Percentiles rank a stretch among this genome's conserved stretches.
These are phyloP conservation scores for Thera britannica DNA, from an alignment of 2,888 invertebrate genomes.

Conservation along the genomic window DNA sequence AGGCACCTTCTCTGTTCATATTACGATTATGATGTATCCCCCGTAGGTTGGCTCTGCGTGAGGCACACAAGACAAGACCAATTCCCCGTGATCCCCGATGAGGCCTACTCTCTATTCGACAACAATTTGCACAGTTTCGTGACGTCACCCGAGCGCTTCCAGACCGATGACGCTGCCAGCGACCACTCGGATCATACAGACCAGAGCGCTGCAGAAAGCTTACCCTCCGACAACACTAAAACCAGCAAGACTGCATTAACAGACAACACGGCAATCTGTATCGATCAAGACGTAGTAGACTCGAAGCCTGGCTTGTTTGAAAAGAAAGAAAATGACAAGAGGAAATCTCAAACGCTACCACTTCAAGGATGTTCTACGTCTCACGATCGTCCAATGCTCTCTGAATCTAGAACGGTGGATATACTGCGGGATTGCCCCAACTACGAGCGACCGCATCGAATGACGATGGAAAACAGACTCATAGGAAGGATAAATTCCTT, in stretches of 20 bases:
- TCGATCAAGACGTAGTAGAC: slow-evolving; percentile 69
- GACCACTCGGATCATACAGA: slow-evolving; percentile 81
- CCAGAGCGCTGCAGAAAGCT: slow-evolving; percentile 74
- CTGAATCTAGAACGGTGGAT: slow-evolving; percentile 89
- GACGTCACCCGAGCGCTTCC: slow-evolving; percentile 68
- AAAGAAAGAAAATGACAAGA: slow-evolving; percentile 64
- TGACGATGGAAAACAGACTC: slow-evolving; percentile 61
- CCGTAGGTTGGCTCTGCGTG: slow-evolving; percentile 89
- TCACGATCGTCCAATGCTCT: slow-evolving; percentile 87
- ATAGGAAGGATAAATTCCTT: slow-evolving; percentile 73
- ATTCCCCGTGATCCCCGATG: slow-evolving; percentile 90
- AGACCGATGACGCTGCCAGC: slow-evolving; percentile 68
- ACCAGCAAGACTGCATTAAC: slow-evolving; percentile 52
- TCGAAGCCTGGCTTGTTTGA: slow-evolving; percentile 50
- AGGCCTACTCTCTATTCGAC: slow-evolving; percentile 82
- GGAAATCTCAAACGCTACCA: slow-evolving; percentile 85
- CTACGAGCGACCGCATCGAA: slow-evolving; percentile 63
- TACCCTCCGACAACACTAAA: slow-evolving; percentile 67
- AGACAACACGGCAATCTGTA: slow-evolving; percentile 45
- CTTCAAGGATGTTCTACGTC: slow-evolving; percentile 78
- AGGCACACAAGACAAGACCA: slow-evolving; percentile 90
- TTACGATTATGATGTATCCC: not conserved
- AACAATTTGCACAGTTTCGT: slow-evolving; percentile 62
- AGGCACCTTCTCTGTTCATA: no score
- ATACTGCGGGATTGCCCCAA: slow-evolving; percentile 73